phyloP scores from a whole-genome alignment of 2,797 vertebrate genomes.

The Columba guinea region DNA sequence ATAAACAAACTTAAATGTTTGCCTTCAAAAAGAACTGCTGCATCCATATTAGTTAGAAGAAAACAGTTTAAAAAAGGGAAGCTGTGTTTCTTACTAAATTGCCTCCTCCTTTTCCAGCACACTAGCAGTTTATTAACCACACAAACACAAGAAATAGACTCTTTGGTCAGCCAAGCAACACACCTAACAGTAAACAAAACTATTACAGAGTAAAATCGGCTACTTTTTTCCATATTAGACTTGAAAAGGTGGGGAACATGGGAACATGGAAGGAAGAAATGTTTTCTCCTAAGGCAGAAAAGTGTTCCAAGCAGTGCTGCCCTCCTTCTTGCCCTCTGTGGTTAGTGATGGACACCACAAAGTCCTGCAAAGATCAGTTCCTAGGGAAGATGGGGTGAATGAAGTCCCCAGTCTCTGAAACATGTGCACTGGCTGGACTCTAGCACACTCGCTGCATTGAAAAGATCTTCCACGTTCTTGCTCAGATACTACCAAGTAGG shows the following conservation, averaged over 20 bases:
- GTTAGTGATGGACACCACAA: not conserved
- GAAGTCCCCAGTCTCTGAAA: not conserved
- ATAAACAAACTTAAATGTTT: not conserved
- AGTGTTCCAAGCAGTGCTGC: not conserved
- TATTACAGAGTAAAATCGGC: not conserved
- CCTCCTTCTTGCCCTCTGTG: not conserved
- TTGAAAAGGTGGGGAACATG: not conserved
- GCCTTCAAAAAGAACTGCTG: conserved; percentile 3
- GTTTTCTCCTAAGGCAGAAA: not conserved
- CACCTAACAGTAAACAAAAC: conserved; percentile 6
- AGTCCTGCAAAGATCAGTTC: not conserved
- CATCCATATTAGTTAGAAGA: not conserved
- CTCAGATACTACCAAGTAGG: not conserved
- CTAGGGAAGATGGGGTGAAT: not conserved
- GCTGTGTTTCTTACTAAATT: conserved; percentile 25
- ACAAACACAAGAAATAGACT: not conserved
- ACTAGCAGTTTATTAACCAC: not conserved
- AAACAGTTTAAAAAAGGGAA: not conserved
- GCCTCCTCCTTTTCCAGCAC: not conserved
- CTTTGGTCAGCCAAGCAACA: not conserved
- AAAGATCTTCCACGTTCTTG: not conserved
- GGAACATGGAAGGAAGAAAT: not conserved
- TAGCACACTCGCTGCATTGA: not conserved
- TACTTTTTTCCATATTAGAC: not conserved
- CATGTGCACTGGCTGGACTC: rapidly evolving